Percentiles rank a stretch among this genome's conserved stretches.
phyloP scores from a whole-genome alignment of 2,888 invertebrate species.

The Heliothis peltigera region DNA sequence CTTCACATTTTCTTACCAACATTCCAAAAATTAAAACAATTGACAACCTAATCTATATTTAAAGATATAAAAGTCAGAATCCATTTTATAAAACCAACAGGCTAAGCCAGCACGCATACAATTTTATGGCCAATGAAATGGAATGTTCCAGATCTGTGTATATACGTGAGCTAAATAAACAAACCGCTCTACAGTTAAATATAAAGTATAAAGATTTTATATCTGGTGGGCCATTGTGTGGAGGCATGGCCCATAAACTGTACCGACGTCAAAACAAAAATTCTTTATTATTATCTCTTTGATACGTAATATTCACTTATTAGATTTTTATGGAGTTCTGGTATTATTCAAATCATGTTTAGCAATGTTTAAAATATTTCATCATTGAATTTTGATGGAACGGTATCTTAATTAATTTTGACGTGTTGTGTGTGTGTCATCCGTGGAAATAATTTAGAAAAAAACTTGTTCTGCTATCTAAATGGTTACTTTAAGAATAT shows the following conservation, averaged over 20 bases:
- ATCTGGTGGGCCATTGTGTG: constrained; percentile 19
- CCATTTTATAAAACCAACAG: constrained; percentile 29
- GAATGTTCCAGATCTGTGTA: constrained; percentile 41
- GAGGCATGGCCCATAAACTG: constrained; percentile 21
- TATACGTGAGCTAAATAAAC: constrained; percentile 53
- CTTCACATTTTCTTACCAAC: no score
- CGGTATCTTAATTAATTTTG: constrained; percentile 5
- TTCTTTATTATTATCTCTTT: constrained; percentile 31
- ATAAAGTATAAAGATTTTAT: constrained; percentile 45
- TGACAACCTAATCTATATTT: neutral
- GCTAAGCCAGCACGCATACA: constrained; percentile 18
- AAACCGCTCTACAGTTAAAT: constrained; percentile 33
- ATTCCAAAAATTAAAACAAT: neutral
- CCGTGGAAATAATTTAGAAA: constrained; percentile 9
- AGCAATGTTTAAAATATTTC: constrained; percentile 13
- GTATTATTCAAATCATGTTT: constrained; percentile 9
- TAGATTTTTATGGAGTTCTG: constrained; percentile 26
- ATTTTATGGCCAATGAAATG: constrained; percentile 54
- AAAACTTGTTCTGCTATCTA: constrained; percentile 3
- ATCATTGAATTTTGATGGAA: constrained; percentile 19
- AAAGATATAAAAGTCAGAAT: constrained; percentile 29
- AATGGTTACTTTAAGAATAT: neutral
- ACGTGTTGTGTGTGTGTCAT: constrained; percentile 17
- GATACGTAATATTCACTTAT: constrained; percentile 38
- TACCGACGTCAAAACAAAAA: constrained; percentile 26